A percentile compares a stretch with the other conserved stretches of the same genome.
These are phyloP conservation scores for Leucophenga maculata DNA, from an alignment of 2,888 invertebrate species.

Conservation along the genomic window DNA sequence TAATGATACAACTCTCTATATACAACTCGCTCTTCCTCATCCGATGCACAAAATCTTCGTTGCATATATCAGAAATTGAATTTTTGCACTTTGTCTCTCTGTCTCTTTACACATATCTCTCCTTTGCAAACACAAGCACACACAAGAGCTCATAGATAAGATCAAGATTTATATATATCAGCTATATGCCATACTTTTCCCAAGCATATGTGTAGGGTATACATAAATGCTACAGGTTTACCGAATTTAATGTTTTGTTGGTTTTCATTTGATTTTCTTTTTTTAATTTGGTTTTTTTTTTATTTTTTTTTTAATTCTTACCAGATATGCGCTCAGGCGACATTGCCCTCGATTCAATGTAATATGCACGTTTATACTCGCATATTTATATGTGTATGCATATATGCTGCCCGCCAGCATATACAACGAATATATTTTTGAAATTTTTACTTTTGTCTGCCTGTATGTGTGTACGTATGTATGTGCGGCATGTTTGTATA, in stretches of 20 bases:
- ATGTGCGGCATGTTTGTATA: neutral
- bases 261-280: neutral
- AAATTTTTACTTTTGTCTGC: neutral
- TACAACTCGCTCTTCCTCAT: too few relatives aligned
- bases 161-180: too few relatives aligned
- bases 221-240: too few relatives aligned
- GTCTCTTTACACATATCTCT: too few relatives aligned
- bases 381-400: neutral
- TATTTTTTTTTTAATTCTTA: neutral
- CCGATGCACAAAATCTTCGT: too few relatives aligned
- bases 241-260: neutral
- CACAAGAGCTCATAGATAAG: too few relatives aligned
- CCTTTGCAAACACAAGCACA: too few relatives aligned
- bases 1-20: too few relatives aligned
- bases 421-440: neutral
- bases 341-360: constrained; percentile 13
- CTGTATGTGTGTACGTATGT: neutral
- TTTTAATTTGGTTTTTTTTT: neutral
- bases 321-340: neutral
- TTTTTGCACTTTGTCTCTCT: too few relatives aligned
- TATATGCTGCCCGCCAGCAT: neutral
- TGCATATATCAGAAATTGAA: too few relatives aligned
- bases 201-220: too few relatives aligned
- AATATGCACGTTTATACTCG: neutral
- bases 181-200: too few relatives aligned